Conservation (phyloP, 2,888 invertebrate species). For the Polydrusus tereticollis region DNA sequence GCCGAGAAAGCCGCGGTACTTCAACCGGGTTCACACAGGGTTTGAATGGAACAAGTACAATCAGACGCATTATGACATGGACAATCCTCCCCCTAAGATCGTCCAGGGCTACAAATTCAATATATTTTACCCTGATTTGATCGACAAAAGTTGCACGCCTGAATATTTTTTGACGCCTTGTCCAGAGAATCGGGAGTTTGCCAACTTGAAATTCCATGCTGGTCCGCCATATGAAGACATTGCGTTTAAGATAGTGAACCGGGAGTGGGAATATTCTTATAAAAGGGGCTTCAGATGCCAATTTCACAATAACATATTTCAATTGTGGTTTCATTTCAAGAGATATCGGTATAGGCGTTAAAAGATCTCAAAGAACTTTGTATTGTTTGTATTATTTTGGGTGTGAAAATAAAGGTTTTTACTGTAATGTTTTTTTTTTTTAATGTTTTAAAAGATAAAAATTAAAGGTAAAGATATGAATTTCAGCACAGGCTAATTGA, state of each 20-base stretch:
- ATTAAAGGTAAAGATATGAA: no score
- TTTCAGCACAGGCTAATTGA: no score
- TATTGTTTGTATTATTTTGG: neutral
- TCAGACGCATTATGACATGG: constrained; percentile 99
- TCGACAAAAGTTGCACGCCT: constrained; percentile 92
- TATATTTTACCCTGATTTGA: constrained; percentile 99
- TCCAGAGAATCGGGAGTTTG: constrained; percentile 94
- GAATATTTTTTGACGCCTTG: constrained; percentile 94
- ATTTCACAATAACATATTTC: constrained; percentile 99
- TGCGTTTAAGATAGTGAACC: constrained; percentile 97
- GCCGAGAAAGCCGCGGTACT: constrained; percentile 97
- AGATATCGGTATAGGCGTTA: constrained; percentile 93
- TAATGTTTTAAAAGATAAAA: neutral
- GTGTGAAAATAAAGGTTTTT: constrained; percentile 14
- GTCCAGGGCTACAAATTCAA: constrained; percentile 99
- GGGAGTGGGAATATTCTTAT: constrained; percentile 99
- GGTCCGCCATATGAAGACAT: constrained; percentile 99
- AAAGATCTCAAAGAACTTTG: constrained; percentile 15
- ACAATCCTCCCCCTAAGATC: constrained; percentile 99
- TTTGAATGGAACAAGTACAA: constrained; percentile 99
- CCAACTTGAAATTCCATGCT: constrained; percentile 94
- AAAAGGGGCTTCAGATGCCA: constrained; percentile 98
- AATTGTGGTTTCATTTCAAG: constrained; percentile 99
- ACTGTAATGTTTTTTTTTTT: neutral
- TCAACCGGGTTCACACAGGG: constrained; percentile 95